phyloP scores from a whole-genome alignment of 1,140 invertebrate genomes.

The Panulirus ornatus region DNA sequence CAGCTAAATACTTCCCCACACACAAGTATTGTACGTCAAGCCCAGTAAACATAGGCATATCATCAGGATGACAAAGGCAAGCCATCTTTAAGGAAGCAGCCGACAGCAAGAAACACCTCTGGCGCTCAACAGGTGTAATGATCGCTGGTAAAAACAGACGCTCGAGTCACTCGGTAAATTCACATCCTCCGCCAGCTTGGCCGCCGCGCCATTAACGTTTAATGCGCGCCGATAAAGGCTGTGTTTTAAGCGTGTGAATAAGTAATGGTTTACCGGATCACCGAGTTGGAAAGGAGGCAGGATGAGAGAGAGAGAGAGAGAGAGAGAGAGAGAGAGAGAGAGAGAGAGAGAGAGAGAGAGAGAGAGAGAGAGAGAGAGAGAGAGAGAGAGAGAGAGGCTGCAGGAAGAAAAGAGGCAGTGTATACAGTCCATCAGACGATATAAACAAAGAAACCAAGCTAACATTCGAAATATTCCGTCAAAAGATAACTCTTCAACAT shows the following conservation, averaged over 20 bases:
- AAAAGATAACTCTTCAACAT: no score
- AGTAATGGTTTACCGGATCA: conserved; percentile 16
- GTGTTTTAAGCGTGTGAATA: conserved; percentile 36
- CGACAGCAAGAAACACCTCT: no score
- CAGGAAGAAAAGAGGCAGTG: background rate
- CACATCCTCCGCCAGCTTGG: background rate
- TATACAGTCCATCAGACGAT: background rate
- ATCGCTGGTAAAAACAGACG: no score
- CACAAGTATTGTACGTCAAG: no score
- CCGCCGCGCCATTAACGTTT: conserved; percentile 23
- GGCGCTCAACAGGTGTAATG: no score
- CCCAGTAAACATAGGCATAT: no score
- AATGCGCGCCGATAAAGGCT: conserved; percentile 10
- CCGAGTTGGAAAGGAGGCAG: background rate
- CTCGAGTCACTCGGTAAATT: no score
- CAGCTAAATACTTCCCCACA: no score
- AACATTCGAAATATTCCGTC: no score
- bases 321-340: background rate
- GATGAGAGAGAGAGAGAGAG: background rate
- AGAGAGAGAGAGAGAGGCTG: conserved; percentile 37
- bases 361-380: background rate
- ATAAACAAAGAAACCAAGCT: background rate
- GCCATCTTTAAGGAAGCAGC: no score
- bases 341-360: background rate
- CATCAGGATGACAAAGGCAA: no score